Evolutionary conservation across 1,140 invertebrate species (phyloP).

Genomic region (Acyrthosiphon pisum): DNA sequence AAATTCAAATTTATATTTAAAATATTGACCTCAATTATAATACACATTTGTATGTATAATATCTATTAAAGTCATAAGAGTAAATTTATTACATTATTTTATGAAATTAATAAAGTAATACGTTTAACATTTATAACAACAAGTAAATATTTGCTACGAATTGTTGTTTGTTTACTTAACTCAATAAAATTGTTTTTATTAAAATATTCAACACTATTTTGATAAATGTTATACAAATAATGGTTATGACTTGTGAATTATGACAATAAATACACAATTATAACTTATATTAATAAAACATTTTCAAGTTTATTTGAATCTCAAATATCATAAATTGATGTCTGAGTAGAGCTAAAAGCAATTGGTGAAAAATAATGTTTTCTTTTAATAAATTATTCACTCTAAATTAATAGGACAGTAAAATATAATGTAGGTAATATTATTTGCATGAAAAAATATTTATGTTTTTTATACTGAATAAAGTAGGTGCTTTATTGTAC

Average conservation of each 20-base stretch:
- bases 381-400: not conserved
- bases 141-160: not conserved
- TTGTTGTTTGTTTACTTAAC: not conserved
- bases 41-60: not conserved
- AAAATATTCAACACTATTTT: not conserved
- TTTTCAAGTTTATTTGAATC: not conserved
- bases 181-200: not conserved
- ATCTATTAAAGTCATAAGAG: not conserved
- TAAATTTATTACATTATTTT: not conserved
- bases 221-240: not conserved
- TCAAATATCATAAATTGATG: not conserved
- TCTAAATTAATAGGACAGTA: not conserved
- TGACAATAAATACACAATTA: not conserved
- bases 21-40: not conserved
- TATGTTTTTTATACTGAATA: too few relatives aligned
- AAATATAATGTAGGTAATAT: not conserved
- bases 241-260: not conserved
- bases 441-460: not conserved
- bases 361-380: not conserved
- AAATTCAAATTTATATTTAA: not conserved
- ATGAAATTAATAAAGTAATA: not conserved
- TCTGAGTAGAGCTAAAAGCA: not conserved
- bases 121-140: not conserved
- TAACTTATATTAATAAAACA: not conserved
- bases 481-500: too few relatives aligned